These are phyloP conservation scores for Eciton burchellii DNA, from an alignment of 1,140 invertebrate species.

Conservation along the genomic window DNA sequence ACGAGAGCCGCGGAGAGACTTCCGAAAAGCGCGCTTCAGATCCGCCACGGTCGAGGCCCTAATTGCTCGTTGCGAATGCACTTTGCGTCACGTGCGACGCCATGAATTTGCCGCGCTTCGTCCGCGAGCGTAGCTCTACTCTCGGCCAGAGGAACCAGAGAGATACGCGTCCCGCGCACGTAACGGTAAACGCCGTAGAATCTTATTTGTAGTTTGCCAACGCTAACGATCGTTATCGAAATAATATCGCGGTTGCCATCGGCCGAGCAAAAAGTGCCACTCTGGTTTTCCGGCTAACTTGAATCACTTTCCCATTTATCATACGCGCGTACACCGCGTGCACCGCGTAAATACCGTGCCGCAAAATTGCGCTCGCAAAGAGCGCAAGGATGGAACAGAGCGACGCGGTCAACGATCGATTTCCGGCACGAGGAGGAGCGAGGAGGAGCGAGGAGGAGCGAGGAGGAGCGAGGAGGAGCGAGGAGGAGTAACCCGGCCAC, in stretches of 20 bases:
- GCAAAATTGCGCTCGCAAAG: background rate
- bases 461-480: constrained; percentile 18
- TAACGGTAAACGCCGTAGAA: constrained; percentile 9
- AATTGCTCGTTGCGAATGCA: constrained; percentile 50
- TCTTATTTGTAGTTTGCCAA: constrained; percentile 47
- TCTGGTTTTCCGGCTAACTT: constrained; percentile 14
- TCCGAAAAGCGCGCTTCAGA: constrained; percentile 34
- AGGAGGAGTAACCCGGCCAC: background rate
- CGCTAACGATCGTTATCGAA: constrained; percentile 1
- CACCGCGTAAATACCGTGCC: constrained; percentile 38
- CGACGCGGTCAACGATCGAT: constrained; percentile 58
- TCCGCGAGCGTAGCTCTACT: background rate
- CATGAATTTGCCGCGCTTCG: constrained; percentile 12
- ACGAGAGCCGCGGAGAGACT: constrained; percentile 34
- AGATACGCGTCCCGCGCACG: background rate
- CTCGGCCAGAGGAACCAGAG: background rate
- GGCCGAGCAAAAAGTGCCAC: constrained; percentile 26
- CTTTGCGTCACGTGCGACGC: constrained; percentile 23
- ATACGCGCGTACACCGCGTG: background rate
- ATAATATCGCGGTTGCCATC: constrained; percentile 22
- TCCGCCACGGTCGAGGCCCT: constrained; percentile 30
- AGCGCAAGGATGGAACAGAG: constrained; percentile 44
- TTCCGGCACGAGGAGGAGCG: constrained; percentile 58
- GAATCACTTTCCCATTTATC: constrained; percentile 46
- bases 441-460: constrained; percentile 18